Conservation (phyloP, 2,888 invertebrate species). For the Limnephilus marmoratus region DNA sequence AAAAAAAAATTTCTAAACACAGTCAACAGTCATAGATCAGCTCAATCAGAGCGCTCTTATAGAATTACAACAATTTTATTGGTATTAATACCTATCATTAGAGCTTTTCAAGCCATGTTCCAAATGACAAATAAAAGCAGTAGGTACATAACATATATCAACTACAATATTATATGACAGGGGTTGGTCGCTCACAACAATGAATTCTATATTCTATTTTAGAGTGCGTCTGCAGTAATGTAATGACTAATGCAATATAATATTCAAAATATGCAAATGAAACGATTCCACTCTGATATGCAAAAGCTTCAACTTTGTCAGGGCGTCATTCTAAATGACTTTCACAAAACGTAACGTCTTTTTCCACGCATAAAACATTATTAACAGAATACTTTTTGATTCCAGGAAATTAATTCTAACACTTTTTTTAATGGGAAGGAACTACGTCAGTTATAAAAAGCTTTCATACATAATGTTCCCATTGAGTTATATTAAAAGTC, state of each 20-base stretch:
- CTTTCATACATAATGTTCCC: too few relatives aligned
- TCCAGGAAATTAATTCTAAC: neutral
- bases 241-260: slow-evolving; percentile 11
- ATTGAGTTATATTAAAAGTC: too few relatives aligned
- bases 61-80: too few relatives aligned
- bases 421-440: too few relatives aligned
- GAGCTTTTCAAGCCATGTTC: neutral
- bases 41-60: too few relatives aligned
- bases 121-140: neutral
- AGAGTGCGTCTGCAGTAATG: neutral
- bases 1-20: neutral
- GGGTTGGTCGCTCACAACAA: neutral
- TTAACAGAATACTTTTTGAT: neutral
- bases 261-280: slow-evolving; percentile 28
- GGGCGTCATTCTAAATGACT: slow-evolving; percentile 4
- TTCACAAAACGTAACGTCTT: neutral
- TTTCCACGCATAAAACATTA: neutral
- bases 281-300: slow-evolving; percentile 3
- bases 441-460: too few relatives aligned
- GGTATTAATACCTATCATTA: neutral
- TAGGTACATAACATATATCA: neutral
- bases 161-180: neutral
- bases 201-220: neutral
- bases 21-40: neutral
- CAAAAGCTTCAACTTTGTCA: neutral